Base-by-base conservation (phyloP, 1,140 invertebrate species). In the Bombus pyrosoma region DNA sequence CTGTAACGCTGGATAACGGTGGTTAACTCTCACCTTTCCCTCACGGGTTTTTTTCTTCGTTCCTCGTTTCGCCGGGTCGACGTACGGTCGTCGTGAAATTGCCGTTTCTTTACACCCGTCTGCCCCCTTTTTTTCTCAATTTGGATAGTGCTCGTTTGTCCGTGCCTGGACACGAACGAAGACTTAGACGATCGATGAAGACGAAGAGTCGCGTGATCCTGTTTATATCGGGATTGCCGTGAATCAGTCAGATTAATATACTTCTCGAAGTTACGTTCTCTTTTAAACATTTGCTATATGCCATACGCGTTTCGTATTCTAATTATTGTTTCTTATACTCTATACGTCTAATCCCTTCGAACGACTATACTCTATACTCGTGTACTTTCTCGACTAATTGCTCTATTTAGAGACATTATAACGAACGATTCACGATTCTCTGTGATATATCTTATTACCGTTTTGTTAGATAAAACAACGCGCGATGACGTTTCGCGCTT, bases 361-460 rank as follows among this genome's bases (percentile, higher is more conserved):
- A 73, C 13, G 32, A 39, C 32, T 57, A n/a, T 53, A 53, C n/a
- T 57, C 15, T n/a, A 34, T 32, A 37, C 64, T 79, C 77, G 39
- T 79, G 74, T 68, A 66, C 41, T 39, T 39, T 37, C 34, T 47
- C 41, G 39, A 80, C 84, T 71, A 84, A 84, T 76, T 22, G 47
- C 22, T 69, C 34, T 72, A 37, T 43, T 12, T 59, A 57, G 73
- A 68, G 59, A 68, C 68, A 66, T 69, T 77, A n/a, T 57, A 41
- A 18, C 64, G 75, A n/a, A 68, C 25, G 39, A 53, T 78, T 89
- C 77, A 89, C 73, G 69, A 86, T 84, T 69, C 69, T 79, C 88
- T 90, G 89, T 90, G 89, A 89, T 90, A 90, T 28, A 39, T 82
- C 34, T 77, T 76, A 83, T 59, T 78, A 41, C n/a, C 9, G 32